These are phyloP conservation scores for Raja brachyura DNA, from an alignment of 2,113 vertebrate genomes.

Conservation along the genomic window DNA sequence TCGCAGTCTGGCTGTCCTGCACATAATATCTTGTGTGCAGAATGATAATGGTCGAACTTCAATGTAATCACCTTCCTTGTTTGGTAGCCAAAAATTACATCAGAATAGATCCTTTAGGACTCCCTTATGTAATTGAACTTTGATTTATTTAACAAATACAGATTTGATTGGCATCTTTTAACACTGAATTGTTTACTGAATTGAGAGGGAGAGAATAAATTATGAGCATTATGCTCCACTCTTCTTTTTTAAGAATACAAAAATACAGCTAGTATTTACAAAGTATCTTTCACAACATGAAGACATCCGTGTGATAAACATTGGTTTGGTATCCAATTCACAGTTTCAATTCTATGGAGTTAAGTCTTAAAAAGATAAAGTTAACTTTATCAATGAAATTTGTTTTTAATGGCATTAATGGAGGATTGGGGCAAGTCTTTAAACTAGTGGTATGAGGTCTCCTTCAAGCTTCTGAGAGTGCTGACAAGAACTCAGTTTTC, in stretches of 20 bases:
- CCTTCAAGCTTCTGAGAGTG: not conserved
- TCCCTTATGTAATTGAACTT: not conserved
- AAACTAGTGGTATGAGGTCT: not conserved
- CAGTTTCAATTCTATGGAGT: not conserved
- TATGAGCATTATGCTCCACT: not conserved
- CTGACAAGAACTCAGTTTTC: not conserved
- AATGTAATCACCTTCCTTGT: not conserved
- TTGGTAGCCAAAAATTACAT: not conserved
- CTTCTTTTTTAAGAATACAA: not conserved
- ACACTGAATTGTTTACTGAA: not conserved
- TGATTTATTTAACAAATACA: not conserved
- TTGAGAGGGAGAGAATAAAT: not conserved
- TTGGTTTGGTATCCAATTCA: not conserved
- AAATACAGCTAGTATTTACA: not conserved
- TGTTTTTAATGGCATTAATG: no score
- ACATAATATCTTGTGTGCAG: not conserved
- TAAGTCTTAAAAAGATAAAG: not conserved
- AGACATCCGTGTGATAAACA: not conserved
- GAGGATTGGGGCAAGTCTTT: not conserved
- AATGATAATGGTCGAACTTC: not conserved
- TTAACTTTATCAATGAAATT: not conserved
- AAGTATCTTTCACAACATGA: not conserved
- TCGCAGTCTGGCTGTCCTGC: not conserved
- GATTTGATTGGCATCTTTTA: not conserved
- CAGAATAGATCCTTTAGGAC: not conserved